These are phyloP conservation scores for Ellobius talpinus DNA, from an alignment of 2,113 vertebrate genomes.

Conservation along the genomic window DNA sequence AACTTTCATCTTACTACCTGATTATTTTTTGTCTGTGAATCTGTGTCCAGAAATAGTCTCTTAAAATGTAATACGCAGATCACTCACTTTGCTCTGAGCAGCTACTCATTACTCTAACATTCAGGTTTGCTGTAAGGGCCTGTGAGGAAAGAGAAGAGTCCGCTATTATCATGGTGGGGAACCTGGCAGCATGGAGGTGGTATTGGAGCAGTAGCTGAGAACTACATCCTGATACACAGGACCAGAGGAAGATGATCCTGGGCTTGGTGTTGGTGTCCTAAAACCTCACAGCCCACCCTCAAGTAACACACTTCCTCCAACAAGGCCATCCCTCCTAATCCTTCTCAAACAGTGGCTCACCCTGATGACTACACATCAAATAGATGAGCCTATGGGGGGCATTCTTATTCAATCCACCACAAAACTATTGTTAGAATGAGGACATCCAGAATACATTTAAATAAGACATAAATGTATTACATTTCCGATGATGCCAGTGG, in stretches of 20 bases:
- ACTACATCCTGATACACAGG: neutral
- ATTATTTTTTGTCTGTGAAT: neutral
- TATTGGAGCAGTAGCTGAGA: neutral
- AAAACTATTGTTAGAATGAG: neutral
- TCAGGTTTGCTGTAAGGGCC: neutral
- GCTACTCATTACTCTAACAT: neutral
- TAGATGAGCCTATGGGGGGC: neutral
- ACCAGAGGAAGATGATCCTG: neutral
- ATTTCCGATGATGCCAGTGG: neutral
- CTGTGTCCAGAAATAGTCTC: neutral
- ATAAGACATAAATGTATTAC: neutral
- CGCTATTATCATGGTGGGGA: neutral
- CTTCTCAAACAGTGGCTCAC: neutral
- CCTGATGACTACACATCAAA: neutral
- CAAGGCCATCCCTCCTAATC: neutral
- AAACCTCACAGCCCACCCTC: neutral
- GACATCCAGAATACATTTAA: constrained; percentile 11
- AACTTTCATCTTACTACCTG: neutral
- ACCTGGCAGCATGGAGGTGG: neutral
- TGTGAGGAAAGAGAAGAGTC: neutral
- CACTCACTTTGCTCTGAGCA: neutral
- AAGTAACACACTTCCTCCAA: neutral
- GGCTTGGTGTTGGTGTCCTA: neutral
- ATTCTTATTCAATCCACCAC: neutral
- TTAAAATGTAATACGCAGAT: neutral